A percentile compares a stretch with the other conserved stretches of the same genome.
phyloP scores from a whole-genome alignment of 2,888 invertebrate genomes.

The Apamea sordens region DNA sequence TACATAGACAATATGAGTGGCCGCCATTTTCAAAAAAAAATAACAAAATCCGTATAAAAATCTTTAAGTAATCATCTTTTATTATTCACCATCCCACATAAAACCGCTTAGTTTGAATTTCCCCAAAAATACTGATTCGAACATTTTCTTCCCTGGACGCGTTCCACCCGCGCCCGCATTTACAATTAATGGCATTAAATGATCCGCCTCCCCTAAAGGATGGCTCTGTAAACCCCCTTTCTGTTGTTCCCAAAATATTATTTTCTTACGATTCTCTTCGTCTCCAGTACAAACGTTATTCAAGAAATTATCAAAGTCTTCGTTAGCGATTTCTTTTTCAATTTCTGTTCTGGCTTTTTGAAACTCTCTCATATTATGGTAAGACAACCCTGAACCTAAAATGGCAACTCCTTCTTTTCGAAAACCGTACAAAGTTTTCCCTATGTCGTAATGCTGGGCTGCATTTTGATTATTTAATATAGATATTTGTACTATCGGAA shows the following conservation, averaged over 20 bases:
- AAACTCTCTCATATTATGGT: conserved; percentile 60
- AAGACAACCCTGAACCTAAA: conserved; percentile 77
- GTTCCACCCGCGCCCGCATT: conserved; percentile 73
- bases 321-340: conserved; percentile 39
- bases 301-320: conserved; percentile 57
- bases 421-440: conserved; percentile 72
- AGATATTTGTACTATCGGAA: conserved; percentile 77
- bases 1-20: no score
- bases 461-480: conserved; percentile 74
- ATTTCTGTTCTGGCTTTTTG: conserved; percentile 1
- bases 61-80: no score
- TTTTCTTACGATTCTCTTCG: conserved; percentile 67
- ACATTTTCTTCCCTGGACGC: conserved; percentile 69
- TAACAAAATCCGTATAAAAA: no score
- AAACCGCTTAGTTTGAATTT: conserved; percentile 75
- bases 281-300: conserved; percentile 65
- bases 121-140: conserved; percentile 64
- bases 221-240: conserved; percentile 69
- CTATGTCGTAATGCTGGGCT: conserved; percentile 71
- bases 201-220: conserved; percentile 73
- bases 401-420: conserved; percentile 74
- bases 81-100: conserved; percentile 68
- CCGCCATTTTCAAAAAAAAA: no score
- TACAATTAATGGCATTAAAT: conserved; percentile 78
- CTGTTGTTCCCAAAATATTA: conserved; percentile 68